Conservation (phyloP, 2,113 vertebrate genomes). For the Condylura cristata region DNA sequence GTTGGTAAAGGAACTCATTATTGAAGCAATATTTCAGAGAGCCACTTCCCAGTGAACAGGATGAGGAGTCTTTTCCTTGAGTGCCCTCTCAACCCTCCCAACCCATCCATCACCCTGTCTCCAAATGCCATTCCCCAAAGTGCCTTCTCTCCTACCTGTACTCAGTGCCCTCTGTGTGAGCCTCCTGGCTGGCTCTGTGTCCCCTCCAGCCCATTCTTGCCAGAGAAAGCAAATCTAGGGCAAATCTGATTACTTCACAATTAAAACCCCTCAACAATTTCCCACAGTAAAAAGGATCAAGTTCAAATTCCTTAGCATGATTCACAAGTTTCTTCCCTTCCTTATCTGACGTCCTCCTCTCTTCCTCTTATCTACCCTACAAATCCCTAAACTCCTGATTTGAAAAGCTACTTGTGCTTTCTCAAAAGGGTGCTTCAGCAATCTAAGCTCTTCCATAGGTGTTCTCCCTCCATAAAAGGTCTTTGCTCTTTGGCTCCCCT, state of each 20-base stretch:
- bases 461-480: too few species aligned
- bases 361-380: not conserved
- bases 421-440: not conserved
- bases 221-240: not conserved
- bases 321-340: not conserved
- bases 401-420: not conserved
- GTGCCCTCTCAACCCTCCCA: not conserved
- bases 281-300: not conserved
- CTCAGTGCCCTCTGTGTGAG: not conserved
- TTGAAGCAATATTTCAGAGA: not conserved
- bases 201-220: not conserved
- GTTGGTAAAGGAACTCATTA: not conserved
- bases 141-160: not conserved
- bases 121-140: not conserved
- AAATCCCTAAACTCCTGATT: not conserved
- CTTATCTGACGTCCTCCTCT: not conserved
- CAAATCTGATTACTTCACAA: not conserved
- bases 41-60: not conserved
- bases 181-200: not conserved
- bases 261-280: not conserved
- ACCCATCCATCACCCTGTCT: not conserved
- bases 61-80: not conserved
- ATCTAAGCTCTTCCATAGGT: not conserved
- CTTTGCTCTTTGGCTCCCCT: rapidly evolving
- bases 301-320: not conserved